Conservation (phyloP, 2,797 vertebrate genomes). For the Poecile montanus region DNA sequence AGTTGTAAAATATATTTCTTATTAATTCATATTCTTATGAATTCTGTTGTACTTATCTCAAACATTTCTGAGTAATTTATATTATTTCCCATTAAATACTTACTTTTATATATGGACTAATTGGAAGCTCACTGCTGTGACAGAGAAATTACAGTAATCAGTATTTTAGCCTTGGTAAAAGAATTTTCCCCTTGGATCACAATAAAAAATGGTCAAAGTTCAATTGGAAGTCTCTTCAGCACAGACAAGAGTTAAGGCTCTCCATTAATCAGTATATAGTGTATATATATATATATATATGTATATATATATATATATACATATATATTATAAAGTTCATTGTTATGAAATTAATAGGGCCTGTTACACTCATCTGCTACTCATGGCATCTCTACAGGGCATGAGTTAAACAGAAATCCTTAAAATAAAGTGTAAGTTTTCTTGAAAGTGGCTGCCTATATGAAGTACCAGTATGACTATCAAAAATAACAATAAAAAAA, state of each 20-base stretch:
- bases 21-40: neutral
- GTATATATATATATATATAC: too few species aligned
- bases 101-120: neutral
- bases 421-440: neutral
- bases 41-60: neutral
- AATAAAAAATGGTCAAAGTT: neutral
- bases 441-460: neutral
- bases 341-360: constrained; percentile 9
- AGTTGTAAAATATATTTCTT: neutral
- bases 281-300: fast-evolving
- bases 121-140: neutral
- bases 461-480: neutral
- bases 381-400: neutral
- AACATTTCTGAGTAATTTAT: neutral
- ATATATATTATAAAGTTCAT: neutral
- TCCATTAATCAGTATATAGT: neutral
- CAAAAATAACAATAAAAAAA: neutral
- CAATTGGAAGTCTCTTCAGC: neutral
- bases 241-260: neutral
- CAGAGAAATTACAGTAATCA: neutral
- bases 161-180: neutral
- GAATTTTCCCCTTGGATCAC: neutral
- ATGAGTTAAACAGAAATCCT: neutral
- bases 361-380: neutral
- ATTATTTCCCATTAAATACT: neutral